Evolutionary conservation across 2,888 invertebrate species (phyloP).

Genomic region (Timema podura): DNA sequence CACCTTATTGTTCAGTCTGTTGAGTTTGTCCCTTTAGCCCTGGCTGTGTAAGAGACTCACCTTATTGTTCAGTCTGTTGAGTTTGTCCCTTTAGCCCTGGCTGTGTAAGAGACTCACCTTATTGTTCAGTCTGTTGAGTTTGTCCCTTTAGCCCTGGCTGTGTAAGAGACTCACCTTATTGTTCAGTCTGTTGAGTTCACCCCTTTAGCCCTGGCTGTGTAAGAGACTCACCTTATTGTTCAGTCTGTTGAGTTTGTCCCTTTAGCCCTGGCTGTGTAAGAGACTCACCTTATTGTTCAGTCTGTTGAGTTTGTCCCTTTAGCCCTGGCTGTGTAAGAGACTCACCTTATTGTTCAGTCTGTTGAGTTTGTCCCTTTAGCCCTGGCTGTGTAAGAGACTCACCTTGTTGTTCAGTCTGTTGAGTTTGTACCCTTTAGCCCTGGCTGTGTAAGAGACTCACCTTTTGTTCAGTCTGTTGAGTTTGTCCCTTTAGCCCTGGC

Average conservation of each 20-base stretch:
- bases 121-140: background rate
- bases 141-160: background rate
- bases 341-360: background rate
- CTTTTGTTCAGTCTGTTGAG: background rate
- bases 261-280: background rate
- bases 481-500: background rate
- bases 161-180: slow-evolving; percentile 23
- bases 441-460: slow-evolving; percentile 6
- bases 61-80: slow-evolving; percentile 41
- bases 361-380: background rate
- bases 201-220: too few species aligned
- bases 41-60: slow-evolving; percentile 21
- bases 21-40: background rate
- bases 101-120: slow-evolving; percentile 3
- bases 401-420: slow-evolving; percentile 34
- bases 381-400: slow-evolving; percentile 16
- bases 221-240: background rate
- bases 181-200: slow-evolving; percentile 44
- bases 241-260: background rate
- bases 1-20: background rate
- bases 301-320: too few species aligned
- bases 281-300: slow-evolving; percentile 23
- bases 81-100: too few species aligned
- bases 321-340: background rate
- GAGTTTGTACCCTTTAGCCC: too few species aligned